phyloP scores from a whole-genome alignment of 1,140 invertebrate species.

The Branchinecta lynchi region DNA sequence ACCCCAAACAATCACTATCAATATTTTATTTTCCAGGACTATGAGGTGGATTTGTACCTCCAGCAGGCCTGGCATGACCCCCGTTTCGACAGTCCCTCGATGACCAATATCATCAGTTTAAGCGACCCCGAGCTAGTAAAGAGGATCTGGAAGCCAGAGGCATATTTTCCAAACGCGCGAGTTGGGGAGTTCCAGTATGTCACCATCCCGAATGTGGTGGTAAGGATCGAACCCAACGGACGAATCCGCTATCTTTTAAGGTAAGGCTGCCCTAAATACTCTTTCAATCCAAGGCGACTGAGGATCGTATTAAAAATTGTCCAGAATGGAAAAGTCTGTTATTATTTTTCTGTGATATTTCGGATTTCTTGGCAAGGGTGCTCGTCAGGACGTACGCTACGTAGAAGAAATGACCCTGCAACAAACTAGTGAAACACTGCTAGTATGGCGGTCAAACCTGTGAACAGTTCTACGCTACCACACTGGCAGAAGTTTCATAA shows the following conservation, averaged over 20 bases:
- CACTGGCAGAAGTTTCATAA: too few species aligned
- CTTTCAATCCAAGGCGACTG: too few species aligned
- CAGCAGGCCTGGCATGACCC: conserved; percentile 41
- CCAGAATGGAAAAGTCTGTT: too few species aligned
- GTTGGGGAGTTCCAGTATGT: conserved; percentile 47
- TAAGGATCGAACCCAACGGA: conserved; percentile 44
- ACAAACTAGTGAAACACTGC: too few species aligned
- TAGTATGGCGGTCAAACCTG: too few species aligned
- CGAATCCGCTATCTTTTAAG: conserved; percentile 46
- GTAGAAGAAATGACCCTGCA: too few species aligned
- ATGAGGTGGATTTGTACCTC: conserved; percentile 43
- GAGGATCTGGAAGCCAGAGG: conserved; percentile 49
- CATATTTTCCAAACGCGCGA: conserved; percentile 52
- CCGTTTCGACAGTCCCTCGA: conserved; percentile 35
- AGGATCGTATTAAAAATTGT: too few species aligned
- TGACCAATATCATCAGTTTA: conserved; percentile 37
- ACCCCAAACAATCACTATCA: not conserved
- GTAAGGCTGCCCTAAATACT: conserved; percentile 28
- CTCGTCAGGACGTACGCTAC: too few species aligned
- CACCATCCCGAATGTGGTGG: conserved; percentile 48
- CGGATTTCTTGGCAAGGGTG: too few species aligned
- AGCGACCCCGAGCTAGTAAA: conserved; percentile 42
- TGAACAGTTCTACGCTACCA: too few species aligned
- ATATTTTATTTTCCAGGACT: conserved; percentile 34
- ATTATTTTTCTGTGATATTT: too few species aligned